Percentiles rank a stretch among this genome's conserved stretches.
phyloP scores from a whole-genome alignment of 2,797 vertebrate species.

The Poecilia picta region DNA sequence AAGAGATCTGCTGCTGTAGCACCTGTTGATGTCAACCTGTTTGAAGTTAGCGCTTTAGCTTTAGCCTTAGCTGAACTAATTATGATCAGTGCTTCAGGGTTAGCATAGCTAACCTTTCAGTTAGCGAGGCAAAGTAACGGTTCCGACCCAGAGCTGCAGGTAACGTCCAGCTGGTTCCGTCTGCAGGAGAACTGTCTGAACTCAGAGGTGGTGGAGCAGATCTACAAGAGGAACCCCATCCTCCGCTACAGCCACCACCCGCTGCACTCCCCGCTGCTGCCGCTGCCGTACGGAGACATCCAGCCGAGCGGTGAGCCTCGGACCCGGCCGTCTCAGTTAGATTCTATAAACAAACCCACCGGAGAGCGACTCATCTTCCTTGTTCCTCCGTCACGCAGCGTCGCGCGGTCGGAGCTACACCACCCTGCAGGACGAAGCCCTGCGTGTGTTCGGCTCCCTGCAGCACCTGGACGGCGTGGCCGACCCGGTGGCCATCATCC shows the following conservation, averaged over 20 bases:
- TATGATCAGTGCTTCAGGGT: not conserved
- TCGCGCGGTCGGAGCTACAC: conserved; percentile 88
- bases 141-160: not conserved
- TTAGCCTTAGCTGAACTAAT: not conserved
- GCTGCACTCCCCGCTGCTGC: conserved; percentile 91
- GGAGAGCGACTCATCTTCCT: not conserved
- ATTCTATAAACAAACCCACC: not conserved
- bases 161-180: not conserved
- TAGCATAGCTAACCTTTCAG: not conserved
- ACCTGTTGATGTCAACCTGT: no score
- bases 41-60: not conserved
- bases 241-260: conserved; percentile 94
- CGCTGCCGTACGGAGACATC: conserved; percentile 95
- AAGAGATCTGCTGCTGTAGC: no score
- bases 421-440: conserved; percentile 93
- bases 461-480: conserved; percentile 92
- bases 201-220: conserved; percentile 94
- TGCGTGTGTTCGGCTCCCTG: conserved; percentile 92
- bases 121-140: not conserved
- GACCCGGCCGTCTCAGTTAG: no score
- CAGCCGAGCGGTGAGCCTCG: conserved; percentile 84
- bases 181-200: conserved; percentile 95
- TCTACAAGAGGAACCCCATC: conserved; percentile 97
- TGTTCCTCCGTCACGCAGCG: conserved; percentile 67
- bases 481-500: conserved; percentile 90